Conservation (phyloP, 2,888 invertebrate species). For the Drosophila neoperkinsi region DNA sequence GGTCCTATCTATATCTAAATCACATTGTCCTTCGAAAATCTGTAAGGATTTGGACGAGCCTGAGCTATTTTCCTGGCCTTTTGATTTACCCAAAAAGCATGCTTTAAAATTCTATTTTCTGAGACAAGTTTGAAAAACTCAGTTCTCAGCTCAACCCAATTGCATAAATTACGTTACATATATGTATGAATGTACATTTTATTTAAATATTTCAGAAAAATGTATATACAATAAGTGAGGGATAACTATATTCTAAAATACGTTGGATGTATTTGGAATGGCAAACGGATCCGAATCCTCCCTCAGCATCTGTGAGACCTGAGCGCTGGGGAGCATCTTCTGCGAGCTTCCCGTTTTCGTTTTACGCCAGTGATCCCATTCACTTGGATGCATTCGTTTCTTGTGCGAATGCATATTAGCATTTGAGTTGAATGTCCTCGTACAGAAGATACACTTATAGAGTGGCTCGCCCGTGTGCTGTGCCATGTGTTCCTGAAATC, state of each 20-base stretch:
- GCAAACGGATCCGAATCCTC: constrained; percentile 57
- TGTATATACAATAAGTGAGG: constrained; percentile 32
- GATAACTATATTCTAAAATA: constrained; percentile 31
- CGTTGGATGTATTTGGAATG: constrained; percentile 66
- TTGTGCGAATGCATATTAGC: constrained; percentile 85
- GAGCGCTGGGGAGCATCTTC: constrained; percentile 72
- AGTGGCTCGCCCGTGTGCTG: constrained; percentile 84
- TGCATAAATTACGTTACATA: background rate
- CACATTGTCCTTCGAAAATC: background rate
- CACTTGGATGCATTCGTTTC: constrained; percentile 83
- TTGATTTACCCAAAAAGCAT: background rate
- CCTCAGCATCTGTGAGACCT: constrained; percentile 73
- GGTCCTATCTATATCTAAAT: background rate
- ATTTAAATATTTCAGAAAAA: constrained; percentile 20
- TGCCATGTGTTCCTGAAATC: constrained; percentile 83
- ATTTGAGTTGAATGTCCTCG: constrained; percentile 84
- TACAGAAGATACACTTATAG: constrained; percentile 84
- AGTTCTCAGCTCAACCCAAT: background rate
- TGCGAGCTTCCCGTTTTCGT: constrained; percentile 82
- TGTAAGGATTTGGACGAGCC: background rate
- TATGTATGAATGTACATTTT: constrained; percentile 22
- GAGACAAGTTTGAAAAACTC: background rate
- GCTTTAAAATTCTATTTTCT: background rate
- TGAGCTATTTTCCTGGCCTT: background rate
- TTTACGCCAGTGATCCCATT: constrained; percentile 83